Base-by-base conservation (phyloP, 2,797 vertebrate species). In the Mormyrops attenuatus region DNA sequence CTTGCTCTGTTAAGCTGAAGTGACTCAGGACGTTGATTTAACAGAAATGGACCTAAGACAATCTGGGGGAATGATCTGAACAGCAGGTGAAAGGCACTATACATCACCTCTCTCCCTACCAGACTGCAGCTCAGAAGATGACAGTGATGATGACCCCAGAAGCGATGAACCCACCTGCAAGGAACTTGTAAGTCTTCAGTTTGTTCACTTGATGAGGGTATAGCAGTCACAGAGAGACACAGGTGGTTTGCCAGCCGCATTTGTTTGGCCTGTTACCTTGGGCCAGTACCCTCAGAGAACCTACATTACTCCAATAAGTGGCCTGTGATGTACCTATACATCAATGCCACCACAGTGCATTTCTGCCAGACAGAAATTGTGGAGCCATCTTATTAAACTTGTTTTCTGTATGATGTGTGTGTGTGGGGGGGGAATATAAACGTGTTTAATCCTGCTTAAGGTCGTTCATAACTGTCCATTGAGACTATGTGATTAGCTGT, bases 131-230 rank as follows among this genome's bases (percentile, higher is more conserved):
- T 94, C 90, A 86, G 96, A 96, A 90, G 95, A 97, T 38, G 95
- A 96, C 22, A 92, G 89, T 44, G 96, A 97, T 2, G 95, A 96
- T 47, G 96, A 97, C 5, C 26, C 38, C 4, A 94, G 95, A 90
- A 86, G 49, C 20, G 93, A 92, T 0, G 95, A 97, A 52, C 92
- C 94, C 7, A 22, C 41, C 49, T 96, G 95, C 7, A 92, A 2
- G 89, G 96, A 97, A 89, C 96, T 96, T 90, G 97, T 97, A 95
- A 92, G 96, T 95, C 0, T 49, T 63, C 50, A 87, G 63, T 73
- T 41, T 11, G 11, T 77, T 52, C 53, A 17, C 41, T 30, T 9
- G 17, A 41, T 50, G 30, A 49, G 26, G 50, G 47, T 77, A 17
- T n/a, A 80, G 11, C 63, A 52, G 22, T 41, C 20, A 60, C 17